Conservation (phyloP, 2,113 vertebrate genomes). For the Petroica traversi region DNA sequence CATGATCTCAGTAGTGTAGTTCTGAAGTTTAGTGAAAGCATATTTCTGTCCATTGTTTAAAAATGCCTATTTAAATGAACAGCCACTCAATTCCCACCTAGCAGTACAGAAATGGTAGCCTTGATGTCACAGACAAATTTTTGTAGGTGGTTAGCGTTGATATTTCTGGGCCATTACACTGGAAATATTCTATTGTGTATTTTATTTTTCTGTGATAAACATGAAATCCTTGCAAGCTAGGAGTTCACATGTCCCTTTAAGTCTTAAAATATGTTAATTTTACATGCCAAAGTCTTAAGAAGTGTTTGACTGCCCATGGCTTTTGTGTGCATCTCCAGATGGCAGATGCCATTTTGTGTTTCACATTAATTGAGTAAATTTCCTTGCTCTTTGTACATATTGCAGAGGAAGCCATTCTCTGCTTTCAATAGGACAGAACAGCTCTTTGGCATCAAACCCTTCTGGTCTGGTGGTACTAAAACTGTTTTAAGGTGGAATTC, state of each 20-base stretch:
- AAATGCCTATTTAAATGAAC: background rate
- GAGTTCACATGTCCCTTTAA: constrained; percentile 62
- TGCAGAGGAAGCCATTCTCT: constrained; percentile 77
- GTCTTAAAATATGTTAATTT: constrained; percentile 71
- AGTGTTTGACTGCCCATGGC: constrained; percentile 71
- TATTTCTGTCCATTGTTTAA: background rate
- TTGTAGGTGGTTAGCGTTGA: background rate
- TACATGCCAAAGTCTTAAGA: constrained; percentile 79
- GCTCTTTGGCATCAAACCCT: constrained; percentile 72
- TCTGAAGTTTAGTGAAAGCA: background rate
- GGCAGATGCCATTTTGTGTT: constrained; percentile 81
- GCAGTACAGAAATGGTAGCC: background rate
- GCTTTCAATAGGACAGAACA: constrained; percentile 77
- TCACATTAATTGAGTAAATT: constrained; percentile 81
- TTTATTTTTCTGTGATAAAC: background rate
- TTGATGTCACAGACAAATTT: background rate
- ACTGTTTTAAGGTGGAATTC: constrained; percentile 66
- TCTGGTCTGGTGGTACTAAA: constrained; percentile 65
- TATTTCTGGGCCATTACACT: background rate
- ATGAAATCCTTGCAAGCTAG: background rate
- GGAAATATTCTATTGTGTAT: background rate
- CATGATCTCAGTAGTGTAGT: background rate
- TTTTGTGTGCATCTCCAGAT: constrained; percentile 78
- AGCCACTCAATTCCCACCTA: background rate
- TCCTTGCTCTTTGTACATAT: constrained; percentile 81